Conservation (phyloP, 1,140 invertebrate species). For the Lasioglossum baleicum region DNA sequence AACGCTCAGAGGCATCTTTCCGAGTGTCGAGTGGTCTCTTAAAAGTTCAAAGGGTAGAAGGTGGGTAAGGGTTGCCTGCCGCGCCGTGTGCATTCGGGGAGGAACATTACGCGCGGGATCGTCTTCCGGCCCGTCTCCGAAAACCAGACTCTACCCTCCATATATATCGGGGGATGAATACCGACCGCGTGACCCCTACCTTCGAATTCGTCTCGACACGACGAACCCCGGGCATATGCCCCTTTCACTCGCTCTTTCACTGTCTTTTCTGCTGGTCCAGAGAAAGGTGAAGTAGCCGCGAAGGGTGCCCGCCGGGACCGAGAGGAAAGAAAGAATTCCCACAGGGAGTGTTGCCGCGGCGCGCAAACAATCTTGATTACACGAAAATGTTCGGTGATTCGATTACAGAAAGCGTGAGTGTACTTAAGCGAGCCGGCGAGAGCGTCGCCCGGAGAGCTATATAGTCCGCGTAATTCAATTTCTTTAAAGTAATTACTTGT, state of each 20-base stretch:
- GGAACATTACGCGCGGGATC: constrained; percentile 20
- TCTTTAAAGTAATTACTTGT: constrained; percentile 66
- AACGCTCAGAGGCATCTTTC: constrained; percentile 67
- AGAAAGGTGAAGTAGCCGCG: background rate
- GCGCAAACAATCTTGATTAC: constrained; percentile 42
- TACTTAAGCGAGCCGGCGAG: constrained; percentile 50
- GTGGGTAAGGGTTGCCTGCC: constrained; percentile 12
- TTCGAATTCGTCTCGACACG: background rate
- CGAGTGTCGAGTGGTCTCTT: constrained; percentile 65
- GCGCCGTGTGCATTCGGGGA: constrained; percentile 29
- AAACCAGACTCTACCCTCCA: constrained; percentile 19
- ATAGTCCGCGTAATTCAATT: constrained; percentile 58
- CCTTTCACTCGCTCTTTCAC: no score
- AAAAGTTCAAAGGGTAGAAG: constrained; percentile 63
- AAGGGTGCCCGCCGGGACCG: no score
- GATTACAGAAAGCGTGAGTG: constrained; percentile 54
- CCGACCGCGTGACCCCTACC: background rate
- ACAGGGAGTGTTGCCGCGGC: no score
- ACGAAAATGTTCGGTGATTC: constrained; percentile 50
- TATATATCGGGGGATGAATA: background rate
- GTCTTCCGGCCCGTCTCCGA: constrained; percentile 16
- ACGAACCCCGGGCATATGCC: no score
- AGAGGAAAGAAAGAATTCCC: constrained; percentile 3
- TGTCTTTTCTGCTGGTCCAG: no score
- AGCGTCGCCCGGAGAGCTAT: constrained; percentile 22